These are phyloP conservation scores for Campopleginae sp. DNA, from an alignment of 2,888 invertebrate genomes.

Conservation along the genomic window DNA sequence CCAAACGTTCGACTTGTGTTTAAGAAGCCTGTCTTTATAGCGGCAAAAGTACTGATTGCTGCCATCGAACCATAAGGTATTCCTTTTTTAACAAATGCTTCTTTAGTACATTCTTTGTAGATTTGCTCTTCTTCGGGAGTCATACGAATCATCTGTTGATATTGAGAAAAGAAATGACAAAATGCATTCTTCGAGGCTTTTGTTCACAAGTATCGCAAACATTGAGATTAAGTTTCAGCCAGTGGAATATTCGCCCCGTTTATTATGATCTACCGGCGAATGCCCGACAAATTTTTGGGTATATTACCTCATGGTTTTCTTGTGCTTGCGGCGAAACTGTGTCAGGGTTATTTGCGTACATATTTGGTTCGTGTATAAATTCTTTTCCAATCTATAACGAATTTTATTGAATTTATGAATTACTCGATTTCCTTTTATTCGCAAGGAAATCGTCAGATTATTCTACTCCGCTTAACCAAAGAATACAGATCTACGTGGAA, in stretches of 20 bases:
- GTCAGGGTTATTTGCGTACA: not conserved
- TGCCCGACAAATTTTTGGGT: not conserved
- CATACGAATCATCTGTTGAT: not conserved
- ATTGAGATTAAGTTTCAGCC: not conserved
- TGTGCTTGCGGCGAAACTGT: not conserved
- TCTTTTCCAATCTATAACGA: not conserved
- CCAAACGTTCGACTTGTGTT: constrained; percentile 29
- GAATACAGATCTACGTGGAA: too few species aligned
- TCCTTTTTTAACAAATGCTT: constrained; percentile 31
- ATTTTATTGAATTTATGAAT: not conserved
- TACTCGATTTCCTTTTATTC: not conserved
- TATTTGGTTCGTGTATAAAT: not conserved
- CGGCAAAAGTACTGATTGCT: not conserved
- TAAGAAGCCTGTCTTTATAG: not conserved
- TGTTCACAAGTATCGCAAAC: not conserved
- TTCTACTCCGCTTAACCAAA: too few species aligned
- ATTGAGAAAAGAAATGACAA: not conserved
- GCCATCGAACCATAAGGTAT: not conserved
- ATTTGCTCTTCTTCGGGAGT: constrained; percentile 39
- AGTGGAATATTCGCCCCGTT: not conserved
- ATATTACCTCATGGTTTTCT: constrained; percentile 14
- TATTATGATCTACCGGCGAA: not conserved
- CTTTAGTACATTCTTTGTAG: constrained; percentile 34
- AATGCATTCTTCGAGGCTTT: not conserved
- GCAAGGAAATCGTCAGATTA: not conserved